phyloP scores from a whole-genome alignment of 2,797 vertebrate genomes.

The Takifugu rubripes region DNA sequence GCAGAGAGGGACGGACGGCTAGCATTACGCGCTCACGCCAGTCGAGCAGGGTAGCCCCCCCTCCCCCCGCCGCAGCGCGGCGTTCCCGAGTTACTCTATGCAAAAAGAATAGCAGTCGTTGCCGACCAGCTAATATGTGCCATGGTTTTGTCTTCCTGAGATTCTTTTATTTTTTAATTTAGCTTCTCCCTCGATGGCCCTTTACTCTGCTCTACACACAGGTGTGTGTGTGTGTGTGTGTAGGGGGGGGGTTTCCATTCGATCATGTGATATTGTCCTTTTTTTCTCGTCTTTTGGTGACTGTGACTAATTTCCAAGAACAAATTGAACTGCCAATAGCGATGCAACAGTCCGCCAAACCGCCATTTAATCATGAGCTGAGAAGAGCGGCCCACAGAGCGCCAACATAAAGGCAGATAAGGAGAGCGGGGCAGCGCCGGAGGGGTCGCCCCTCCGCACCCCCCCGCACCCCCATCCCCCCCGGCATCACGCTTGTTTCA shows the following conservation, averaged over 20 bases:
- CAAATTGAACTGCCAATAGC: slow-evolving; percentile 78
- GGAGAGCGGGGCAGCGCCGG: neutral
- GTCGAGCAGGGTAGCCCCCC: slow-evolving; percentile 59
- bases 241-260: slow-evolving; percentile 15
- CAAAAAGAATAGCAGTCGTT: slow-evolving; percentile 82
- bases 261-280: slow-evolving; percentile 59
- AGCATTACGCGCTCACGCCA: slow-evolving; percentile 50
- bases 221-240: slow-evolving; percentile 48
- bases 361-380: slow-evolving; percentile 50
- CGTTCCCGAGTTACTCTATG: slow-evolving; percentile 80
- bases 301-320: slow-evolving; percentile 71
- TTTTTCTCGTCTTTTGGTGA: slow-evolving; percentile 45
- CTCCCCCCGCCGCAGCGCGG: slow-evolving; percentile 9
- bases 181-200: slow-evolving; percentile 57
- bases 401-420: neutral
- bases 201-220: slow-evolving; percentile 74
- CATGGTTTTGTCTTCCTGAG: slow-evolving; percentile 84
- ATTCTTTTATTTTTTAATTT: slow-evolving; percentile 41
- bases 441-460: no score
- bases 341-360: slow-evolving; percentile 69
- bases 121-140: slow-evolving; percentile 82
- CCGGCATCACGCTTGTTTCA: slow-evolving; percentile 56
- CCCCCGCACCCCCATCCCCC: neutral
- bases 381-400: slow-evolving; percentile 34
- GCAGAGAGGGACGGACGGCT: slow-evolving; percentile 57